phyloP scores from a whole-genome alignment of 1,140 invertebrate species.

The Teleopsis dalmanni region DNA sequence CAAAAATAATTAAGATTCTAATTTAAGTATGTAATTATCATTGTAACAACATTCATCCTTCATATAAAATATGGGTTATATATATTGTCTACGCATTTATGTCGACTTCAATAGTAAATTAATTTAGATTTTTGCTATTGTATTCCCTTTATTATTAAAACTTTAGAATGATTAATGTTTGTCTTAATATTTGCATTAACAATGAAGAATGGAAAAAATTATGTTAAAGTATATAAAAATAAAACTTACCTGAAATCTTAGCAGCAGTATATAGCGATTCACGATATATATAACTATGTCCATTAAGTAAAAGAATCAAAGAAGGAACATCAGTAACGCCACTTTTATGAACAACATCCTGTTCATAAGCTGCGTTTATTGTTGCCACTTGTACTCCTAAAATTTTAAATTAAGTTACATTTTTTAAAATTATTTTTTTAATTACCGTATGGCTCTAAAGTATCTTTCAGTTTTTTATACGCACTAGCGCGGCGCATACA shows the following conservation, averaged over 20 bases:
- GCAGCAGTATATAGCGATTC: conserved; percentile 67
- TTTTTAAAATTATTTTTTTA: too few relatives aligned
- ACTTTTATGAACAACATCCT: conserved; percentile 63
- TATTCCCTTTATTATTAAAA: too few relatives aligned
- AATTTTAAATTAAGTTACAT: not conserved
- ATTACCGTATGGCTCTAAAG: conserved; percentile 68
- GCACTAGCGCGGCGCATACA: conserved; percentile 77
- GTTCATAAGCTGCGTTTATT: conserved; percentile 76
- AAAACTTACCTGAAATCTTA: conserved; percentile 60
- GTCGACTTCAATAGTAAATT: too few relatives aligned
- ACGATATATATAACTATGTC: conserved; percentile 70
- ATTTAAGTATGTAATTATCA: too few relatives aligned
- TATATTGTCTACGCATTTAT: too few relatives aligned
- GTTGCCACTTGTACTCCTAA: conserved; percentile 51
- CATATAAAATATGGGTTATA: too few relatives aligned
- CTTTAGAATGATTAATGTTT: too few relatives aligned
- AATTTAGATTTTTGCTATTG: too few relatives aligned
- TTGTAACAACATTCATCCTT: too few relatives aligned
- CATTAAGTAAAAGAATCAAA: conserved; percentile 73
- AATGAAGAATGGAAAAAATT: too few relatives aligned
- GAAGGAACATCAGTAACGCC: conserved; percentile 73
- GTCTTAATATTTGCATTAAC: too few relatives aligned
- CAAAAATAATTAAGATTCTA: too few relatives aligned
- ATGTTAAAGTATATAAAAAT: not conserved
- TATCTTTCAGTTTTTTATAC: conserved; percentile 73